Conservation (phyloP, 1,140 invertebrate species). For the Rhynchophorus ferrugineus region DNA sequence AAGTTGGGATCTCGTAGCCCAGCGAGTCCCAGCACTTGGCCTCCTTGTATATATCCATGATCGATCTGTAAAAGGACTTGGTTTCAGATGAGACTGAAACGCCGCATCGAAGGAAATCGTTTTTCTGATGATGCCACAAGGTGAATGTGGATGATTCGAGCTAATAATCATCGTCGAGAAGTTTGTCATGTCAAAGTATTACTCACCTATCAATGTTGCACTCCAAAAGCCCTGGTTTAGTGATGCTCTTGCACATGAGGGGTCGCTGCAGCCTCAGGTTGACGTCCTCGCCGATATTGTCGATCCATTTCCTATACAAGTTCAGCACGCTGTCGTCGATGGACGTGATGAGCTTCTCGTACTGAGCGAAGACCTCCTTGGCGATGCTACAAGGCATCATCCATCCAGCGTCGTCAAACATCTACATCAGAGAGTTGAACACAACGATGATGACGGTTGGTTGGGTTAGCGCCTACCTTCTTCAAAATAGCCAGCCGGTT, state of each 20-base stretch:
- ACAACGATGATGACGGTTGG: neutral
- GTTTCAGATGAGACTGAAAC: too few species aligned
- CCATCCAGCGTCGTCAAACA: conserved; percentile 63
- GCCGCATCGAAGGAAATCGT: too few species aligned
- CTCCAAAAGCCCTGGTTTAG: conserved; percentile 59
- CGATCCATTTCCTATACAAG: conserved; percentile 58
- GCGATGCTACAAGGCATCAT: conserved; percentile 59
- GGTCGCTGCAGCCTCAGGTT: conserved; percentile 58
- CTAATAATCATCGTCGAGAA: too few species aligned
- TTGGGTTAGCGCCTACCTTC: conserved; percentile 37
- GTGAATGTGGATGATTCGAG: too few species aligned
- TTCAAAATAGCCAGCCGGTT: conserved; percentile 52
- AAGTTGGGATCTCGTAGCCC: conserved; percentile 56
- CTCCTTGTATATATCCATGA: conserved; percentile 58
- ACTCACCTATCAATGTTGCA: conserved; percentile 74
- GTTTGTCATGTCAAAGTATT: too few species aligned
- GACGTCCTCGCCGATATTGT: conserved; percentile 51
- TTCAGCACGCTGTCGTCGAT: conserved; percentile 57
- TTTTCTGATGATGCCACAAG: too few species aligned
- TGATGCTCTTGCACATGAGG: conserved; percentile 58
- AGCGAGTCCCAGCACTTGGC: conserved; percentile 58
- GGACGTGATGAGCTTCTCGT: conserved; percentile 54
- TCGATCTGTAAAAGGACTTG: conserved; percentile 36
- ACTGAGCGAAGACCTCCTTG: conserved; percentile 62
- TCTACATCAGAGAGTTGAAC: conserved; percentile 34